Evolutionary conservation across 2,797 vertebrate genomes (phyloP).

Genomic region (Salmo trutta): DNA sequence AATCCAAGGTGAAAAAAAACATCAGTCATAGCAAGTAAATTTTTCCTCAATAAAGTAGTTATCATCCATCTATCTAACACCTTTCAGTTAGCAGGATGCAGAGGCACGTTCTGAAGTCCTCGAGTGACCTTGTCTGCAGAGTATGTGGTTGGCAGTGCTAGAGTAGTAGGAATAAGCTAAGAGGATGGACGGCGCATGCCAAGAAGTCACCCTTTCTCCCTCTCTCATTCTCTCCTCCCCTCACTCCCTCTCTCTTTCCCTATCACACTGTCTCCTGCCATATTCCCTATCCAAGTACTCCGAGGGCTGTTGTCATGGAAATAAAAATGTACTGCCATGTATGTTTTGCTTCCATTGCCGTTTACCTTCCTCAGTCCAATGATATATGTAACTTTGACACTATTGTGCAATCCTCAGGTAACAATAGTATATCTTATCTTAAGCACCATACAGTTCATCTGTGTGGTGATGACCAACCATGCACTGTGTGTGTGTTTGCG

Average conservation of each 20-base stretch:
- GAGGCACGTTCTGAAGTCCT: conserved; percentile 50
- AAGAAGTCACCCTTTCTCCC: conserved; percentile 32
- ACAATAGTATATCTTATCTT: too few species aligned
- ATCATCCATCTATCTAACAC: neutral
- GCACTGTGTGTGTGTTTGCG: neutral
- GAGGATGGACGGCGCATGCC: conserved; percentile 44
- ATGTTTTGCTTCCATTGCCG: conserved; percentile 47
- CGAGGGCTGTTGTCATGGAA: conserved; percentile 73
- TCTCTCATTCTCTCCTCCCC: conserved; percentile 37
- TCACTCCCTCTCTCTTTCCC: conserved; percentile 31
- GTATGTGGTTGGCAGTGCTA: conserved; percentile 54
- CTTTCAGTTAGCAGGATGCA: conserved; percentile 35
- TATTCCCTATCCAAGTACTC: conserved; percentile 63
- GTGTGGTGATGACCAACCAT: neutral
- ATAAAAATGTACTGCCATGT: conserved; percentile 67
- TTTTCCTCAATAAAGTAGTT: too few species aligned
- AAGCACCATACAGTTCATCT: neutral
- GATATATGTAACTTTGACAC: conserved; percentile 40
- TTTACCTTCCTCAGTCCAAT: conserved; percentile 54
- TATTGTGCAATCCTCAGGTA: conserved; percentile 11
- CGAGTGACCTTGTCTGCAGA: conserved; percentile 64
- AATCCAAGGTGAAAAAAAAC: conserved; percentile 53
- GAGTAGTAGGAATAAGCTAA: conserved; percentile 51
- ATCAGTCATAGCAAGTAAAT: too few species aligned
- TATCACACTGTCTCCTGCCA: conserved; percentile 45